These are phyloP conservation scores for Muntiacus muntjak DNA, from an alignment of 2,113 vertebrate genomes.

Conservation along the genomic window DNA sequence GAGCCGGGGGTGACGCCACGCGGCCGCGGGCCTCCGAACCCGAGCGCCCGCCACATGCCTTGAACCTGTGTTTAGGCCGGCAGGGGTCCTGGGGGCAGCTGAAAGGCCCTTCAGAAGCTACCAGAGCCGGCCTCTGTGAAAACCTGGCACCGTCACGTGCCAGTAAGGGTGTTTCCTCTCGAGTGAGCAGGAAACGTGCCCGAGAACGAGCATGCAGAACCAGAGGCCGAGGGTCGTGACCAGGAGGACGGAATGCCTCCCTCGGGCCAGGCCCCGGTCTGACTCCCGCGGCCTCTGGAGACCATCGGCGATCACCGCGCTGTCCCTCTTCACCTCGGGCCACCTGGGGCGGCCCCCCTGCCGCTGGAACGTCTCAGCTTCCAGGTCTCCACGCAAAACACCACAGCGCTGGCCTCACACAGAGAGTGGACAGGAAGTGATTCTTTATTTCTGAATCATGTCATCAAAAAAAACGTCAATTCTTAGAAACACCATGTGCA, in stretches of 20 bases:
- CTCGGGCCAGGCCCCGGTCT: neutral
- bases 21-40: conserved; percentile 3
- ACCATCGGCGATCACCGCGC: neutral
- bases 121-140: conserved; percentile 29
- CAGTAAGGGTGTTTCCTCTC: neutral
- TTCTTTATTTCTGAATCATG: neutral
- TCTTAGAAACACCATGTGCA: neutral
- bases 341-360: neutral
- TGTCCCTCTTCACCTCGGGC: neutral
- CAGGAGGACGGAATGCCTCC: neutral
- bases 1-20: conserved; percentile 48
- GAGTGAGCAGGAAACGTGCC: neutral
- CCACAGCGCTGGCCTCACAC: neutral
- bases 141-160: neutral
- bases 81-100: conserved; percentile 52
- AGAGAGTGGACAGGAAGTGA: neutral
- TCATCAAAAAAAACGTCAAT: neutral
- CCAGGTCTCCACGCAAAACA: neutral
- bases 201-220: neutral
- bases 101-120: conserved; percentile 50
- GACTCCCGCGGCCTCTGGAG: neutral
- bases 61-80: conserved; percentile 52
- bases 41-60: conserved; percentile 53
- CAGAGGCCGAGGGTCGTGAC: neutral
- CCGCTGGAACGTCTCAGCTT: neutral